Conservation (phyloP, 2,797 vertebrate genomes). For the Ptychobarbus kaznakovi region DNA sequence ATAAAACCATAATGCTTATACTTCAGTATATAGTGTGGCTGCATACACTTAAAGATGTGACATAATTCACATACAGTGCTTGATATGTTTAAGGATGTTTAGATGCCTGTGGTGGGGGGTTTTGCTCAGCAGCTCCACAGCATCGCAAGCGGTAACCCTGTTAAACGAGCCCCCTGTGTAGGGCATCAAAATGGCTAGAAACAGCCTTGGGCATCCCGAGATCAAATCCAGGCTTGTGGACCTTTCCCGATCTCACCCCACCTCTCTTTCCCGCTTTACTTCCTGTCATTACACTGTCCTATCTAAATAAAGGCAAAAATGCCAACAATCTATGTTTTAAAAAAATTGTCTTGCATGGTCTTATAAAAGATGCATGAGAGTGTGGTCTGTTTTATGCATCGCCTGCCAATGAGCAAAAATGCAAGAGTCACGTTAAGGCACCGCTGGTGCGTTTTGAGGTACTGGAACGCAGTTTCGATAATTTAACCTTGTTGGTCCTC, state of each 20-base stretch:
- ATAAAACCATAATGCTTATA: not conserved
- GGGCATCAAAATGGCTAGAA: too few species aligned
- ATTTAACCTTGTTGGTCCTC: not conserved
- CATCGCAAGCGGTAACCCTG: too few species aligned
- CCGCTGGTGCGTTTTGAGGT: not conserved
- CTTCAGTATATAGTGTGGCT: not conserved
- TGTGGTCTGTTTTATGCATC: too few species aligned
- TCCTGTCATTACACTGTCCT: too few species aligned
- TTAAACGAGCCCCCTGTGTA: too few species aligned
- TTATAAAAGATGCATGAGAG: not conserved
- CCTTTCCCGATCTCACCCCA: too few species aligned
- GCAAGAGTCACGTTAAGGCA: not conserved
- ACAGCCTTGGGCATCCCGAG: too few species aligned
- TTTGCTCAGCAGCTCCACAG: too few species aligned
- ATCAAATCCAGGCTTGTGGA: too few species aligned
- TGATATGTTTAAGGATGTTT: not conserved
- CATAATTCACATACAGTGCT: not conserved
- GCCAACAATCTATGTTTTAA: not conserved
- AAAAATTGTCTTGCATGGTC: slow-evolving; percentile 38
- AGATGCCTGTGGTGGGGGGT: not conserved
- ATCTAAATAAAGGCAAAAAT: too few species aligned
- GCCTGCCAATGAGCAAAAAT: too few species aligned
- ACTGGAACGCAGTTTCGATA: not conserved
- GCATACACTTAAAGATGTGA: not conserved
- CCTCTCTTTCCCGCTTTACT: too few species aligned